Evolutionary conservation across 2,888 invertebrate species (phyloP), one percentile per base, ranked within the genome.

Genomic region (Dryobotodes eremita): DNA sequence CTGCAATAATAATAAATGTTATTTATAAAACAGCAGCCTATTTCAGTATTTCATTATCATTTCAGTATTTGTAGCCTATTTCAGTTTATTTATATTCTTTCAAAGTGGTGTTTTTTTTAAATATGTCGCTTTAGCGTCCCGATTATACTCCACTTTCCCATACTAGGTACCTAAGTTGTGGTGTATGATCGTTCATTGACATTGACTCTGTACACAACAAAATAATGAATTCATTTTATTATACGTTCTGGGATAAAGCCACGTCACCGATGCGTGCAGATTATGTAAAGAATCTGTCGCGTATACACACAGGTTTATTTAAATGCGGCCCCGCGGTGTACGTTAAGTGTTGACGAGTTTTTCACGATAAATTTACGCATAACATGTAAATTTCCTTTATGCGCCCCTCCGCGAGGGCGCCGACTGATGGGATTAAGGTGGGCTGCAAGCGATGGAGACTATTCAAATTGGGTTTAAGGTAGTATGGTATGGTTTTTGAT

Each of bases 331-430:
- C 83, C 71, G 71, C 65, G 79, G 81, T 65, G 75, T 66, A 53
- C 79, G 86, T 77, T 84, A 87, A 86, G 82, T 82, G 88, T 86
- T 87, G 87, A 87, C 84, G 87, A 87, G 88, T 78, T 87, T 88
- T 86, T 84, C 80, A 74, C 82, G 86, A 79, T 80, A 86, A 87
- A 87, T 87, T 84, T 86, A 84, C 86, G 80, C 82, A 77, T 84
- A 84, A 88, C 78, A 84, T 88, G 86, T 84, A 86, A 82, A 87
- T 87, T 86, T 82, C 69, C 77, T 86, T 86, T 82, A 86, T 81
- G 78, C 46, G 84, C 55, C 77, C 75, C 86, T 65, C 53, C 53
- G 79, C 65, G 84, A n/a, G 85, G 62, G 82, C 23, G 71, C 17
- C 15, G 57, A 31, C n/a, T 69, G 83, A 26, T 48, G 71, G 86